Percentiles rank a stretch among this genome's conserved stretches.
These are phyloP conservation scores for Odocoileus virginianus DNA, from an alignment of 2,113 vertebrate species.

Conservation along the genomic window DNA sequence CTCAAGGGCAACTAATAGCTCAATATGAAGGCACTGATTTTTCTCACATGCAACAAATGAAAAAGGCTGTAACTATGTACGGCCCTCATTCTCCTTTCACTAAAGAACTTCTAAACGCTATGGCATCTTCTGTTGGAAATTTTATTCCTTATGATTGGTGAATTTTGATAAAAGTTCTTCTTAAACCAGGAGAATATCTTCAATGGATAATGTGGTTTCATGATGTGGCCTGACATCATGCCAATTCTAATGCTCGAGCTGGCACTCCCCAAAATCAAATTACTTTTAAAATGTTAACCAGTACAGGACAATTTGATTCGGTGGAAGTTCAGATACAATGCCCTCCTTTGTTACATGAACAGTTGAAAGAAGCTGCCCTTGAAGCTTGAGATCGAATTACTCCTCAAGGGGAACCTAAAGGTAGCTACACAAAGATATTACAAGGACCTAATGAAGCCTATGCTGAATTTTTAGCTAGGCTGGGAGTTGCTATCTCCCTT, in stretches of 20 bases:
- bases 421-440: not conserved
- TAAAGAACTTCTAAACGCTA: not conserved
- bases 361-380: not conserved
- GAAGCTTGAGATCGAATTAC: not conserved
- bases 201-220: not conserved
- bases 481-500: not conserved
- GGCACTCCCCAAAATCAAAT: not conserved
- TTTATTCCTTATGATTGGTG: not conserved
- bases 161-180: not conserved
- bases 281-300: not conserved
- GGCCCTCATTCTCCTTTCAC: not conserved
- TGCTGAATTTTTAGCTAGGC: not conserved
- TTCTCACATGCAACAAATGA: not conserved
- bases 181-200: not conserved
- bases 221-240: not conserved
- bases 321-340: not conserved
- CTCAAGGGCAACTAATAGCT: not conserved
- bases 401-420: not conserved
- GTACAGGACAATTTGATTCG: not conserved
- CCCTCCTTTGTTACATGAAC: not conserved
- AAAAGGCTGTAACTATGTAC: not conserved
- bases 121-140: not conserved
- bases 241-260: not conserved
- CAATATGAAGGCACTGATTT: not conserved
- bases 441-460: not conserved